Conservation (phyloP, 2,888 invertebrate genomes). For the Eupeodes luniger region DNA sequence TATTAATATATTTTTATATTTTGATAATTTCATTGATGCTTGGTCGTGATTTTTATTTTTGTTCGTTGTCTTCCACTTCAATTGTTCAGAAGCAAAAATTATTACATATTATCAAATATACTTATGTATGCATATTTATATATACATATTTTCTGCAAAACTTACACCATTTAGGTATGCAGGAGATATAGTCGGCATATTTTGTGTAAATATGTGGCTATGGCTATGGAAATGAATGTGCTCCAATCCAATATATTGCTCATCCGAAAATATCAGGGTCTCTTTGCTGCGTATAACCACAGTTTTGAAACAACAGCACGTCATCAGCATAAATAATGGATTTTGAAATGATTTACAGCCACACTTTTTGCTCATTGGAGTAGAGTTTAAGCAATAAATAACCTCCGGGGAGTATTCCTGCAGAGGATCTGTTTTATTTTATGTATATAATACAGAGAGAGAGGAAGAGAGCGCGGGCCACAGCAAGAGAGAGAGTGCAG, state of each 20-base stretch:
- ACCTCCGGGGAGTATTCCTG: constrained; percentile 20
- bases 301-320: constrained; percentile 43
- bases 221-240: neutral
- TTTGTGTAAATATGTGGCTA: neutral
- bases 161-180: neutral
- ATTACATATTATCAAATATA: constrained; percentile 6
- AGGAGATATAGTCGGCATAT: neutral
- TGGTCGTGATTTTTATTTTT: neutral
- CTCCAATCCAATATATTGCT: neutral
- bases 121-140: neutral
- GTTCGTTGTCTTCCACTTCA: neutral
- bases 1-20: neutral
- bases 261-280: constrained; percentile 10
- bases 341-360: constrained; percentile 42
- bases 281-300: constrained; percentile 21
- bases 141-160: no score
- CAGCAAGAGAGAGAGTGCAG: neutral
- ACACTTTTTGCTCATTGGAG: constrained; percentile 33
- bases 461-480: neutral
- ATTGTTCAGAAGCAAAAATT: constrained; percentile 28
- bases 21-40: constrained; percentile 10
- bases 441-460: neutral
- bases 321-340: constrained; percentile 45
- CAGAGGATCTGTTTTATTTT: neutral
- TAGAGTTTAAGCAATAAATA: constrained; percentile 40